Percentiles rank a stretch among this genome's conserved stretches.
Evolutionary conservation across 2,797 vertebrate genomes (phyloP).

Genomic region (Labroides dimidiatus): DNA sequence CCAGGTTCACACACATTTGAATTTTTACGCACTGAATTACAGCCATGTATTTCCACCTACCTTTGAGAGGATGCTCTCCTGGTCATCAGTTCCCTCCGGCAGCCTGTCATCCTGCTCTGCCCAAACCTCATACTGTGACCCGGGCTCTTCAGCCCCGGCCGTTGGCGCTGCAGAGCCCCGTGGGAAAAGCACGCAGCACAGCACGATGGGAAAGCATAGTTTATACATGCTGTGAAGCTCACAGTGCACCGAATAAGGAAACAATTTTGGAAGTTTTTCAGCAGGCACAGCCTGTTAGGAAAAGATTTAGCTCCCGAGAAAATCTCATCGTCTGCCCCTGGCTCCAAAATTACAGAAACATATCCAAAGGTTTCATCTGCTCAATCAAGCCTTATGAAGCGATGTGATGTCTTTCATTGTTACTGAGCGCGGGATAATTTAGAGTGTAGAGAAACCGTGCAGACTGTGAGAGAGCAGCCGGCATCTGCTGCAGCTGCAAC

Average conservation of each 20-base stretch:
- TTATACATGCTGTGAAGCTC: constrained; percentile 59
- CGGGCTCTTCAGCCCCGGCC: constrained; percentile 13
- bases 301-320: constrained; percentile 27
- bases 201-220: constrained; percentile 42
- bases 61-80: constrained; percentile 89
- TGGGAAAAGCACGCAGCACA: constrained; percentile 61
- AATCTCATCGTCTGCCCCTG: constrained; percentile 42
- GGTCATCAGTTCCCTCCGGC: constrained; percentile 85
- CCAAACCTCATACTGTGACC: constrained; percentile 29
- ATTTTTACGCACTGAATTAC: constrained; percentile 27
- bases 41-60: constrained; percentile 70
- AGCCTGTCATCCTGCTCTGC: constrained; percentile 65
- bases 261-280: not conserved
- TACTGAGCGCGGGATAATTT: constrained; percentile 10
- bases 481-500: constrained; percentile 56
- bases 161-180: constrained; percentile 62
- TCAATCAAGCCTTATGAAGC: constrained; percentile 18
- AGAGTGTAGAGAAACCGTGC: constrained; percentile 1
- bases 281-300: constrained; percentile 54
- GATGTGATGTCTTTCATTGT: constrained; percentile 24
- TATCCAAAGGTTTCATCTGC: constrained; percentile 17
- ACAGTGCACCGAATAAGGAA: not conserved
- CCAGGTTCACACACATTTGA: constrained; percentile 38
- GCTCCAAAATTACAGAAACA: constrained; percentile 11
- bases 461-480: constrained; percentile 32